Base-by-base conservation (phyloP, 2,113 vertebrate species). In the Microtus montanus region DNA sequence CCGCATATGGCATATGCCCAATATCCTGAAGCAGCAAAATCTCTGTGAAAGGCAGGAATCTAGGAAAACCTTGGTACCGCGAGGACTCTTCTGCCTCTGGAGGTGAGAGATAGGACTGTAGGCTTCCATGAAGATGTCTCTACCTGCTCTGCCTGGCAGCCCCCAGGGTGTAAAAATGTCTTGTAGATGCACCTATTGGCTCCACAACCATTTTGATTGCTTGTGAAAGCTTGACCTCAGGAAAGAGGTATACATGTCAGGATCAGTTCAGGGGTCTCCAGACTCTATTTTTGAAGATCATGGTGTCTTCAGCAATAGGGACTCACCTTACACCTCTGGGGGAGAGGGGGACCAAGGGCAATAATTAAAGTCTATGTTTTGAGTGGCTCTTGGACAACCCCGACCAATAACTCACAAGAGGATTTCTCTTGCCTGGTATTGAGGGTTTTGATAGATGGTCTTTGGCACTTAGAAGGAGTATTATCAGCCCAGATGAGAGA, bases 11-110 rank as follows among this genome's bases (percentile, higher is more conserved):
- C 3, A 35, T 20, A 1, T 30, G n/a, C 30, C 38, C 13, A 12
- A 0, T 5, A 26, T 20, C 24, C 11, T 0, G 5, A 24, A 66
- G 28, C 0, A 52, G 22, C 7, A 2, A 52, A 68, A 6, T 14
- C 4, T 24, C n/a, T 33, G 13, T 24, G n/a, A 86, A 35, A 44
- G 24, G 20, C 30, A 38, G 0, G 0, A 26, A 10, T 30, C 38
- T 19, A 1, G 26, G 7, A 38, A 44, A 47, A 30, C 28, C n/a
- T 61, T 9, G 24, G 3, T 9, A 19, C 41, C 15, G 4, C 2
- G 4, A 9, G 15, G n/a, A 38, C 35, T 38, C 7, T 9, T 30
- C 19, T 8, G 1, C 15, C 13, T 5, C 73, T 44, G 73, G 11
- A 22, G 3, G 28, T 38, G 1, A 41, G 17, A 13, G 10, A 26